Evolutionary conservation across 2,113 vertebrate genomes (phyloP).

Genomic region (Dascyllus trimaculatus): DNA sequence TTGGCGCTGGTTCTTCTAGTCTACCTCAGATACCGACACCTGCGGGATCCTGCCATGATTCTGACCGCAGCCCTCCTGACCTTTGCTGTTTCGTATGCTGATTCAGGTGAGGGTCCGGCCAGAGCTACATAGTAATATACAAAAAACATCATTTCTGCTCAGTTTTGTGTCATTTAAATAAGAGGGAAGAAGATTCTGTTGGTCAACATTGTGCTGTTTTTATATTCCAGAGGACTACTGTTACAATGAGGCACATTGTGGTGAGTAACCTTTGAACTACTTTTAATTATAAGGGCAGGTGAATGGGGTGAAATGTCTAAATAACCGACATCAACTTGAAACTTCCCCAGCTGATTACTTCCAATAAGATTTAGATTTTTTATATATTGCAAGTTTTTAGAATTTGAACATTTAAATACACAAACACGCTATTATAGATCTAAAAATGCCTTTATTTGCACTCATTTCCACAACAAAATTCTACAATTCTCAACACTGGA

Average conservation of each 20-base stretch:
- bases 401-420: too few species aligned
- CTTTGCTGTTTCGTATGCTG: constrained; percentile 16
- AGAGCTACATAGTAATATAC: background rate
- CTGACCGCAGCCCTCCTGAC: constrained; percentile 53
- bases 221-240: constrained; percentile 78
- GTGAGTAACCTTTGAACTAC: constrained; percentile 64
- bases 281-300: background rate
- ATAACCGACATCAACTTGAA: too few species aligned
- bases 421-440: too few species aligned
- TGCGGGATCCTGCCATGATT: constrained; percentile 43
- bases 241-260: constrained; percentile 78
- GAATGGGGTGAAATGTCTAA: too few species aligned
- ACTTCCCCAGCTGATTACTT: too few species aligned
- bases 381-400: too few species aligned
- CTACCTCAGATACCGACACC: constrained; percentile 58
- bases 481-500: too few species aligned
- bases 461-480: too few species aligned
- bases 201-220: constrained; percentile 8
- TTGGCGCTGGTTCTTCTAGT: constrained; percentile 1
- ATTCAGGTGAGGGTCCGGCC: constrained; percentile 65
- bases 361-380: too few species aligned
- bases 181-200: too few species aligned
- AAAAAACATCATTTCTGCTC: background rate
- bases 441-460: too few species aligned
- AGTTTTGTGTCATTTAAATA: background rate